These are phyloP conservation scores for Cavia aperea DNA, from an alignment of 2,113 vertebrate species.

Conservation along the genomic window DNA sequence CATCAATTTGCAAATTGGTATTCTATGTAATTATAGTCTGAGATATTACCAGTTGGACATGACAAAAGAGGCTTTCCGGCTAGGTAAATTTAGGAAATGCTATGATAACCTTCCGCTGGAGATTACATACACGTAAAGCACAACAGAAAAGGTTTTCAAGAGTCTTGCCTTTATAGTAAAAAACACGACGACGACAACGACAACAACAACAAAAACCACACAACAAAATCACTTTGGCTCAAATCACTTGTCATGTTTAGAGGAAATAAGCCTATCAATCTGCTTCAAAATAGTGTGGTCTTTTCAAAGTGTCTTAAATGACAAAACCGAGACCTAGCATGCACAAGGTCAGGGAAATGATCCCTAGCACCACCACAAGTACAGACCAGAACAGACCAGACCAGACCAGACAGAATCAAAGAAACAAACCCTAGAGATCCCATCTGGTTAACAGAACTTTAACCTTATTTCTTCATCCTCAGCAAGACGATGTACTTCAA, in stretches of 20 bases:
- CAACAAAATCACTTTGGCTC: not conserved
- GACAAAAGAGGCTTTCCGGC: not conserved
- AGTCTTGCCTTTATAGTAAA: not conserved
- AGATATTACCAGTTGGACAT: not conserved
- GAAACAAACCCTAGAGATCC: not conserved
- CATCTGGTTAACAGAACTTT: not conserved
- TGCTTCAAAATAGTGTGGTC: not conserved
- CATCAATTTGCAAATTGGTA: not conserved
- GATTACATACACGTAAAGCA: not conserved
- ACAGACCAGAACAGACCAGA: too few relatives aligned
- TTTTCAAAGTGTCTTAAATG: conserved; percentile 23
- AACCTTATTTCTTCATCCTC: not conserved
- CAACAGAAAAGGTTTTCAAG: not conserved
- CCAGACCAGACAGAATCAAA: not conserved
- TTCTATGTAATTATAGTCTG: not conserved
- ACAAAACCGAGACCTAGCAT: not conserved
- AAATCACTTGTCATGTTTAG: not conserved
- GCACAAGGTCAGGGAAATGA: not conserved
- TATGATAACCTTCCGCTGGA: not conserved
- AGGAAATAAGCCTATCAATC: not conserved
- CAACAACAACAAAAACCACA: not conserved
- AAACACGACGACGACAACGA: not conserved
- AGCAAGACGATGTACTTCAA: not conserved
- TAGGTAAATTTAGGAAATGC: not conserved
- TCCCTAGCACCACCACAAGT: not conserved